Conservation (phyloP, 2,797 vertebrate species). For the Acomys russatus region DNA sequence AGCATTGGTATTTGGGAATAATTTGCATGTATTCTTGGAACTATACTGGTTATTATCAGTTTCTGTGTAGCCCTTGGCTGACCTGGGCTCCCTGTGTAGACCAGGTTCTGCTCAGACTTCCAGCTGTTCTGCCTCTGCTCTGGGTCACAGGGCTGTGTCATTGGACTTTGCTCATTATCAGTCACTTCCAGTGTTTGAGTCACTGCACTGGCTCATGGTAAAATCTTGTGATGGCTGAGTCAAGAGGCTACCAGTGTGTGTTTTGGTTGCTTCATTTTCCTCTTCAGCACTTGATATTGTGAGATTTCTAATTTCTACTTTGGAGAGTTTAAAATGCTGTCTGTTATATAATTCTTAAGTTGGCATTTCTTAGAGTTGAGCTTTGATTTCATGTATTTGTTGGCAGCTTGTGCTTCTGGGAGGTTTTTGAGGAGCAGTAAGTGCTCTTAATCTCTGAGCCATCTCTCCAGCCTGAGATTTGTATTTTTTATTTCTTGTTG, state of each 20-base stretch:
- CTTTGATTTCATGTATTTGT: slow-evolving; percentile 56
- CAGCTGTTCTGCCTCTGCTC: background rate
- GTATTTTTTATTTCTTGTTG: background rate
- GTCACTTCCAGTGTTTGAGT: slow-evolving; percentile 70
- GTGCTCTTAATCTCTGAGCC: too few relatives aligned
- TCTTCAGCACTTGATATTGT: slow-evolving; percentile 60
- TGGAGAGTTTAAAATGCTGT: slow-evolving; percentile 55
- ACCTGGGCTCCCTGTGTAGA: background rate
- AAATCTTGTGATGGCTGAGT: slow-evolving; percentile 73
- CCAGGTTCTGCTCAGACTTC: background rate
- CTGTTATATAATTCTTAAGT: slow-evolving; percentile 14
- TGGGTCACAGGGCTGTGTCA: background rate
- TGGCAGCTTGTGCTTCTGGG: background rate
- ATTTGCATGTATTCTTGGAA: slow-evolving; percentile 43
- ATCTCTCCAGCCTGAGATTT: too few relatives aligned
- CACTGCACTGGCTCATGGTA: slow-evolving; percentile 60
- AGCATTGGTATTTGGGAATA: slow-evolving; percentile 64
- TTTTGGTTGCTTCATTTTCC: slow-evolving; percentile 65
- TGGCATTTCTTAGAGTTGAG: slow-evolving; percentile 51
- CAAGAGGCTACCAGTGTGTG: slow-evolving; percentile 43
- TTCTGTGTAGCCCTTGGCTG: background rate
- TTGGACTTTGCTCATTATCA: slow-evolving; percentile 40
- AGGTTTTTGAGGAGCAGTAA: too few relatives aligned
- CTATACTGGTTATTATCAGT: slow-evolving; percentile 69
- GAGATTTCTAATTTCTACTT: slow-evolving; percentile 46